Percentiles rank a stretch among this genome's conserved stretches.
Evolutionary conservation across 2,888 invertebrate species (phyloP).

Genomic region (Lagria hirta): DNA sequence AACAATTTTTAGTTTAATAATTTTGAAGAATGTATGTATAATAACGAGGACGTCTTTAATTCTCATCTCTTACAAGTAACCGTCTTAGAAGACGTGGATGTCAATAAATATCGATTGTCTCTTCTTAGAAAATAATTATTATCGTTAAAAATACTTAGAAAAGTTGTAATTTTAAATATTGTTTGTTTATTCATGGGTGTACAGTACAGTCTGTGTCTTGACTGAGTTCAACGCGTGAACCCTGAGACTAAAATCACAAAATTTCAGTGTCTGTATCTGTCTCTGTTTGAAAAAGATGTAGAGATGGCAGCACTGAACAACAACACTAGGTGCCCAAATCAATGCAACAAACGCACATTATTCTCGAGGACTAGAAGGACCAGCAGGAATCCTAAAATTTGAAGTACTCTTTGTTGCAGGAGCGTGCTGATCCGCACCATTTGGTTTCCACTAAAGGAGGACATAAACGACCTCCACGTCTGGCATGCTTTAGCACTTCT

Average conservation of each 20-base stretch:
- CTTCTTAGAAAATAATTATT: slow-evolving; percentile 41
- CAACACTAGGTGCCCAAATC: slow-evolving; percentile 9
- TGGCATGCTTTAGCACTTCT: slow-evolving; percentile 73
- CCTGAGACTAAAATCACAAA: slow-evolving; percentile 29
- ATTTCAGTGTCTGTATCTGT: slow-evolving; percentile 10
- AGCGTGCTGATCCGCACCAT: slow-evolving; percentile 81
- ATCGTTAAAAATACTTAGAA: slow-evolving; percentile 41
- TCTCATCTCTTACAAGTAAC: no score
- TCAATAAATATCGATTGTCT: slow-evolving; percentile 39
- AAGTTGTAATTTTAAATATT: slow-evolving; percentile 29
- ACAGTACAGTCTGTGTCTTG: slow-evolving; percentile 17
- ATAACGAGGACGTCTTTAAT: slow-evolving; percentile 17
- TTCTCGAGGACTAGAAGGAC: slow-evolving; percentile 8
- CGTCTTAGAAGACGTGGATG: slow-evolving; percentile 10
- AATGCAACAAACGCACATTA: slow-evolving; percentile 11
- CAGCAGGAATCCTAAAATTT: slow-evolving; percentile 40
- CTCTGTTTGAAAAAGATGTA: slow-evolving; percentile 9
- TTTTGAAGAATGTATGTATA: slow-evolving; percentile 18
- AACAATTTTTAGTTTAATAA: slow-evolving; percentile 8
- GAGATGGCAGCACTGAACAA: slow-evolving; percentile 24
- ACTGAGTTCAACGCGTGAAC: slow-evolving; percentile 27
- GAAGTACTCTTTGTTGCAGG: slow-evolving; percentile 66
- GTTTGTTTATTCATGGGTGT: slow-evolving; percentile 6
- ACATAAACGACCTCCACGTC: slow-evolving; percentile 79
- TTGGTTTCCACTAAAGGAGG: slow-evolving; percentile 81